phyloP scores from a whole-genome alignment of 2,888 invertebrate species.

The Pachycephus smyrnensis region DNA sequence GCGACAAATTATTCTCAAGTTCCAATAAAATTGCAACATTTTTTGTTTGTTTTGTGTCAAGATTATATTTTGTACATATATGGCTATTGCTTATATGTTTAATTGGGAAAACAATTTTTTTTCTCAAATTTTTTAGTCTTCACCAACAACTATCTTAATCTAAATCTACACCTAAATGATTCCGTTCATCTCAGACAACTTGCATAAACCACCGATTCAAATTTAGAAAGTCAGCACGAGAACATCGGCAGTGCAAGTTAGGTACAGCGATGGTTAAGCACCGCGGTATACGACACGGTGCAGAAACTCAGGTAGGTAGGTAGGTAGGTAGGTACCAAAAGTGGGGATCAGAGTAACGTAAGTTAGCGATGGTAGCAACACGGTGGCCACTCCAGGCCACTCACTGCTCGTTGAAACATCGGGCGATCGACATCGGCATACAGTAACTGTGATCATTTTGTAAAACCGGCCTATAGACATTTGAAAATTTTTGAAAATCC shows the following conservation, averaged over 20 bases:
- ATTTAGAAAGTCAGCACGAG: neutral
- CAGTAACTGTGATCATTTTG: neutral
- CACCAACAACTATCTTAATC: neutral
- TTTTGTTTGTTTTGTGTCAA: neutral
- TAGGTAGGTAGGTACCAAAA: neutral
- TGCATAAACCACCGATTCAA: neutral
- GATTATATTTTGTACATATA: neutral
- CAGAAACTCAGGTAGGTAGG: neutral
- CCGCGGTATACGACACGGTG: neutral
- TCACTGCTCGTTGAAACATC: slow-evolving; percentile 61
- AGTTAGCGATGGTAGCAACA: slow-evolving; percentile 12
- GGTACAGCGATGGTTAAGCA: neutral
- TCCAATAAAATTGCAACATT: neutral
- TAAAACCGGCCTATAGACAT: neutral
- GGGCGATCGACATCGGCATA: slow-evolving; percentile 51
- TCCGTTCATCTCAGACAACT: neutral
- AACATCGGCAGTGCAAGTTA: neutral
- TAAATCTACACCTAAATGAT: neutral
- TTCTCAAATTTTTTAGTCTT: neutral
- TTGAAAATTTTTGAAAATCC: neutral
- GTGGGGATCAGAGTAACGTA: neutral
- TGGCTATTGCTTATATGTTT: neutral
- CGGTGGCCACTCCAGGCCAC: slow-evolving; percentile 54
- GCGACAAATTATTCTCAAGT: neutral
- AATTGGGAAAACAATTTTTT: neutral